Evolutionary conservation across 2,888 invertebrate species (phyloP), one percentile per base, ranked within the genome.

Genomic region (Lasioglossum zephyrum): DNA sequence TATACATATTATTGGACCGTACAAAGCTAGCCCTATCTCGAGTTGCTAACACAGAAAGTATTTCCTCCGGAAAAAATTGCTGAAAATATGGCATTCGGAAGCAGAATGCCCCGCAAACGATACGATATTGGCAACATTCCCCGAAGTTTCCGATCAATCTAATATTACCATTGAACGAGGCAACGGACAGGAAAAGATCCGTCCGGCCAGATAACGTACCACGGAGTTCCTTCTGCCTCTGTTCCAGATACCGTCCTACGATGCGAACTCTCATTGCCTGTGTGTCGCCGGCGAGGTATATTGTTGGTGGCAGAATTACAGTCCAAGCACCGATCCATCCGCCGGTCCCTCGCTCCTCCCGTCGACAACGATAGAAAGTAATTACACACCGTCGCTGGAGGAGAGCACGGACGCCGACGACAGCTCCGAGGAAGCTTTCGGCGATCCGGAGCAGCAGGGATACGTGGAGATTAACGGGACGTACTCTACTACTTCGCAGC

Each of bases 281-380:
- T 94, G 94, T 90, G 94, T 94, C 57, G 94, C 92, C 36, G 94
- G 94, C 41, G 94, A 94, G 79, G 93, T 94, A 81, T 94, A 94
- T 88, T 94, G 94, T 87, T 94, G 94, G 93, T 94, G 94, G 94
- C 94, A 94, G 84, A 92, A 92, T 86, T 92, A 90, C 88, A 87
- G 91, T 79, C 83, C 87, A 57, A 87, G 85, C 70, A 89, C 88
- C 76, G 91, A 90, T 16, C 57, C 89, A 9, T 90, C 92, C 78
- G 76, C 60, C 63, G 85, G 77, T 31, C 69, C 87, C 47, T 81
- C 90, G 73, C 87, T 86, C 49, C 82, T 90, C 49, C 90, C 89
- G 41, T 88, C 90, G 77, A 89, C 90, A 70, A 87, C 88, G 82
- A 75, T 86, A 81, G 90, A 88, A 85, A 91, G 86, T 83, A 88